Conservation (phyloP, 2,113 vertebrate genomes). For the Pogonocichla stellata region DNA sequence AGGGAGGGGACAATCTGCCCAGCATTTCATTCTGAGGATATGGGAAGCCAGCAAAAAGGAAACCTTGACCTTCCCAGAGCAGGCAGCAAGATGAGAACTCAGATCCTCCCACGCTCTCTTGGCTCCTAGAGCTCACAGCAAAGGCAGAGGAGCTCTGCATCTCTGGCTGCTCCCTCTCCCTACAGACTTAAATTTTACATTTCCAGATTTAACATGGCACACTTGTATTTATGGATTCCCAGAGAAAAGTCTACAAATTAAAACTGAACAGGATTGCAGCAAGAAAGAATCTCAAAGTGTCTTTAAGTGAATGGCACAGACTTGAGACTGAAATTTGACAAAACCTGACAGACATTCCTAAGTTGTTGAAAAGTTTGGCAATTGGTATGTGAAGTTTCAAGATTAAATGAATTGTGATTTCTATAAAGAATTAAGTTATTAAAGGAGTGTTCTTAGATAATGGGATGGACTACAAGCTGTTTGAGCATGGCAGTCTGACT, state of each 20-base stretch:
- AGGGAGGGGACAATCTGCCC: neutral
- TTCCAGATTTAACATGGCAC: neutral
- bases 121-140: conserved; percentile 1
- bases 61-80: neutral
- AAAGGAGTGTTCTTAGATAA: neutral
- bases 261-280: neutral
- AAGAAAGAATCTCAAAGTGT: neutral
- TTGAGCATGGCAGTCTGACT: neutral
- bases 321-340: neutral
- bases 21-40: neutral
- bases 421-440: neutral
- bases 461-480: neutral
- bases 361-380: neutral
- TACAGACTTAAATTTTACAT: conserved; percentile 7
- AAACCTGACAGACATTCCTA: neutral
- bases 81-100: neutral
- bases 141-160: neutral
- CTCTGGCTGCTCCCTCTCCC: neutral
- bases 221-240: neutral
- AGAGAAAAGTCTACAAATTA: neutral
- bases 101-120: neutral
- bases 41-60: neutral
- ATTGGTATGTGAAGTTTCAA: neutral
- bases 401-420: neutral
- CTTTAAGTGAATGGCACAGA: neutral